Conservation (phyloP, 1,140 invertebrate genomes). For the Heliconius himera region DNA sequence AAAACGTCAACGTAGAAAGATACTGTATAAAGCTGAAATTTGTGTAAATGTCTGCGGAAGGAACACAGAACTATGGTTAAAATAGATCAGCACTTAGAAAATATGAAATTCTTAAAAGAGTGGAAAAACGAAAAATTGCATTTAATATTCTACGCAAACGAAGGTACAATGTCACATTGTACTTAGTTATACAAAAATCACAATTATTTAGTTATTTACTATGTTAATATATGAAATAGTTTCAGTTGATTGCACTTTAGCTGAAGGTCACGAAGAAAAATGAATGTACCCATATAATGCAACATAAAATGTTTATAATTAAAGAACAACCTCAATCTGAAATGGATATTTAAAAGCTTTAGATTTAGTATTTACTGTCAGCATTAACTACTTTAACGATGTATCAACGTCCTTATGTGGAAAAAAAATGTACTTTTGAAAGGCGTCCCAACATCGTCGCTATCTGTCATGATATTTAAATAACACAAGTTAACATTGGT, state of each 20-base stretch:
- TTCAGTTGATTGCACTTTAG: conserved; percentile 9
- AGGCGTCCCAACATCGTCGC: conserved; percentile 61
- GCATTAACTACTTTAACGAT: conserved; percentile 35
- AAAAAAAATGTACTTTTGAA: conserved; percentile 70
- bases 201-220: neutral
- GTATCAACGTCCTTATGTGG: conserved; percentile 55
- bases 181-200: neutral
- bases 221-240: conserved; percentile 7
- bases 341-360: conserved; percentile 22
- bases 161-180: too few species aligned
- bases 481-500: conserved; percentile 81
- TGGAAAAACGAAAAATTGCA: too few species aligned
- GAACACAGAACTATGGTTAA: too few species aligned
- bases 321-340: conserved; percentile 10
- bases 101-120: too few species aligned
- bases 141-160: too few species aligned
- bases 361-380: conserved; percentile 28
- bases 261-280: conserved; percentile 3
- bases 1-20: too few species aligned
- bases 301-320: neutral
- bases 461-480: conserved; percentile 75
- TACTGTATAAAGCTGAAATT: too few species aligned
- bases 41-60: too few species aligned
- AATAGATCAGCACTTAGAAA: too few species aligned
- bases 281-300: neutral